A percentile compares a stretch with the other conserved stretches of the same genome.
phyloP scores from a whole-genome alignment of 2,888 invertebrate species.

The Epiperipatus broadwayi region DNA sequence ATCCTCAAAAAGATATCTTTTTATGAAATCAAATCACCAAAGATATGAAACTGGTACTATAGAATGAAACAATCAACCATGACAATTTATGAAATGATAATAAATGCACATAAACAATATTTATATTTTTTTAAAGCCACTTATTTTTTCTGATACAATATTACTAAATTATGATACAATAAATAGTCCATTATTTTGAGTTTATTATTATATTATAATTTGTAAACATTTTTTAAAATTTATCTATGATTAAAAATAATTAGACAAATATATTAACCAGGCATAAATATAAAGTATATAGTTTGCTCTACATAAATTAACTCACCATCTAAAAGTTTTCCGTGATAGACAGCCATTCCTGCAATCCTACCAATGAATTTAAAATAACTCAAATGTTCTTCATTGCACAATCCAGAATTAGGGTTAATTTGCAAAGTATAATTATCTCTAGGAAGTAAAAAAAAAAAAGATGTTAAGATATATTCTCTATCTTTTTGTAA shows the following conservation, averaged over 20 bases:
- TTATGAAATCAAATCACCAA: too few relatives aligned
- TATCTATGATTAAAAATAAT: background rate
- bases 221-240: too few relatives aligned
- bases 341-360: conserved; percentile 98
- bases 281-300: too few relatives aligned
- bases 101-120: too few relatives aligned
- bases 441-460: conserved; percentile 50
- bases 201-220: too few relatives aligned
- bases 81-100: too few relatives aligned
- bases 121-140: too few relatives aligned
- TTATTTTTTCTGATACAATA: background rate
- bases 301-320: conserved; percentile 10
- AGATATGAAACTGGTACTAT: too few relatives aligned
- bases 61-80: too few relatives aligned
- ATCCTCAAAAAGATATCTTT: too few relatives aligned
- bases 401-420: conserved; percentile 87
- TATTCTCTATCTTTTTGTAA: conserved; percentile 4
- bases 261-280: conserved; percentile 1
- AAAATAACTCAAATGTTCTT: conserved; percentile 92
- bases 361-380: conserved; percentile 94
- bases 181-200: background rate
- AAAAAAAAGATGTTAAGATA: conserved; percentile 6
- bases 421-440: conserved; percentile 98
- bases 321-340: conserved; percentile 82
- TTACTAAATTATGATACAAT: background rate